Base-by-base conservation (phyloP, 2,797 vertebrate genomes). In the Steatocranus sp. region DNA sequence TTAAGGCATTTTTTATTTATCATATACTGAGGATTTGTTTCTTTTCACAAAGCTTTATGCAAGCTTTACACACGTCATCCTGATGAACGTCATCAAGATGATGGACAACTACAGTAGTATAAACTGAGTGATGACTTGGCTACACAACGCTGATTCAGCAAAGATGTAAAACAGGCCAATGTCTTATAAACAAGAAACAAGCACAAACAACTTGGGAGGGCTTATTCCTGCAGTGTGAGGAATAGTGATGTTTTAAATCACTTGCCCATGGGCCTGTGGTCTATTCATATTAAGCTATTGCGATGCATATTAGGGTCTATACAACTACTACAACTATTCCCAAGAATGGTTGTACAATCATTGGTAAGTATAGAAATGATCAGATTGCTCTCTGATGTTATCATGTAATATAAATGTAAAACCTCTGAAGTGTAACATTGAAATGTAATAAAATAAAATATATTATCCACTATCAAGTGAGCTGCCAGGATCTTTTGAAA, bases 21-120 rank as follows among this genome's bases (percentile, higher is more conserved):
- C 15, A 50, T 58, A 30, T 41, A 46, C 23, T n/a, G 27, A 51
- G 32, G 38, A 34, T 23, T 17, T 51, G 41, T 54, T 83, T 76
- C 48, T 81, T 38, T 75, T 63, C 61, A 50, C 4, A 2, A 74
- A 43, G 41, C 43, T 61, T 18, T 38, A 53, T 18, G 48, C 15
- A 48, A 54, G 63, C 34, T 50, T 53, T 20, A 25, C 63, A 70
- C 36, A 9, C 17, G 14, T 6, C 4, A 53, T 80, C 75, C 46
- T 43, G 58, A 70, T n/a, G 61, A 27, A 49, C 2, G 58, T 70
- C 82, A 4, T 90, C 79, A 80, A 11, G 7, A 48, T 89, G 88
- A 93, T 18, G 88, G 91, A 88, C 83, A 82, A 84, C 46, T 87
- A 76, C 78, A 74, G 76, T 5, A 74, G 56, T 11, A 27, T 4